Conservation (phyloP, 2,113 vertebrate genomes). For the Oxyruncus cristatus region DNA sequence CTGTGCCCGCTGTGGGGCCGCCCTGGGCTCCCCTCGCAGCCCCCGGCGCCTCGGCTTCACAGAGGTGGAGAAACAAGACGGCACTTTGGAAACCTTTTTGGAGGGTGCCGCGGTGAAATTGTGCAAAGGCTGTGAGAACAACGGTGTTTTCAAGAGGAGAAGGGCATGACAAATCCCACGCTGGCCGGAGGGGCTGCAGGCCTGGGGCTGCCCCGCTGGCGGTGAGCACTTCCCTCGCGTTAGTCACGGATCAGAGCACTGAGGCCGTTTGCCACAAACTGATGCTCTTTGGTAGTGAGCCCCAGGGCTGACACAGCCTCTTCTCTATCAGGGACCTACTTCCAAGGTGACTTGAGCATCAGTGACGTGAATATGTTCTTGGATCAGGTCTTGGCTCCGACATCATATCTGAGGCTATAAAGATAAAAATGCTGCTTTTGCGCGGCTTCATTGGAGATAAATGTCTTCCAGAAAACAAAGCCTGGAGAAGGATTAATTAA, state of each 20-base stretch:
- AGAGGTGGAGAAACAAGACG: not conserved
- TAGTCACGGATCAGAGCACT: not conserved
- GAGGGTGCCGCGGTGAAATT: not conserved
- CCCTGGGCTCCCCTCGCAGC: not conserved
- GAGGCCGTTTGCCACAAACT: not conserved
- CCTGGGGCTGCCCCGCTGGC: not conserved
- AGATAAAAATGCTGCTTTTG: not conserved
- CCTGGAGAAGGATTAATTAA: not conserved
- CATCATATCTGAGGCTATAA: not conserved
- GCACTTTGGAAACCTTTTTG: fast-evolving
- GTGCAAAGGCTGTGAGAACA: not conserved
- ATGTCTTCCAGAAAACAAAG: conserved; percentile 10
- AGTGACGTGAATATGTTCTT: not conserved
- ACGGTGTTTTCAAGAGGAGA: not conserved
- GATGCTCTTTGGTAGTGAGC: not conserved
- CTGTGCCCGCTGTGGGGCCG: fast-evolving
- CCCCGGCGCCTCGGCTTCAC: fast-evolving
- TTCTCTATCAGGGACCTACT: not conserved
- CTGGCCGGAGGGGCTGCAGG: not conserved
- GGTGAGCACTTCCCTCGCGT: fast-evolving
- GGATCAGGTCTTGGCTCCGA: not conserved
- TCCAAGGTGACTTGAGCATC: not conserved
- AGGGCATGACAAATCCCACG: not conserved
- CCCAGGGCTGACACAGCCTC: not conserved
- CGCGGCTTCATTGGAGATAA: not conserved